These are phyloP conservation scores for Equus quagga DNA, from an alignment of 2,113 vertebrate genomes.

Conservation along the genomic window DNA sequence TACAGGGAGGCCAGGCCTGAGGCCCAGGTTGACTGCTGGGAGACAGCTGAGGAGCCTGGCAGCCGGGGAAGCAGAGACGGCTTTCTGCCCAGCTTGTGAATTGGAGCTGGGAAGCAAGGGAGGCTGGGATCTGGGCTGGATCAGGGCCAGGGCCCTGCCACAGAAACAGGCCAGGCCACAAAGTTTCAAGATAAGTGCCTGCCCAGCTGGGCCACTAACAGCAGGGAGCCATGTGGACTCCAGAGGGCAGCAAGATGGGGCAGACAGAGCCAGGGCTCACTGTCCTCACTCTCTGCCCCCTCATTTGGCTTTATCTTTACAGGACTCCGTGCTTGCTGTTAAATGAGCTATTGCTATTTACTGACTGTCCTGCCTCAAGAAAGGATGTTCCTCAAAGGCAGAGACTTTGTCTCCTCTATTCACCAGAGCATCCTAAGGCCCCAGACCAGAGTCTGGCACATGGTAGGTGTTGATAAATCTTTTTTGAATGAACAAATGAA, in stretches of 20 bases:
- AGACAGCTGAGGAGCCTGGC: neutral
- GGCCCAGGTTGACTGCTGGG: neutral
- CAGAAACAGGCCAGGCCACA: slow-evolving; percentile 69
- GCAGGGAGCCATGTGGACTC: neutral
- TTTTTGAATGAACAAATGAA: neutral
- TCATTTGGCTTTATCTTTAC: slow-evolving; percentile 22
- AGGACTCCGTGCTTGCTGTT: neutral
- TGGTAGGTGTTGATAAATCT: neutral
- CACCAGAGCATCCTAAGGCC: neutral
- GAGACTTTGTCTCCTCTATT: neutral
- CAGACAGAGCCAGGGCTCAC: neutral
- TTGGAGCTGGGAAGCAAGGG: neutral
- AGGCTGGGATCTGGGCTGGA: slow-evolving; percentile 18
- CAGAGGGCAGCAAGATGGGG: neutral
- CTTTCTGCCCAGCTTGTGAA: slow-evolving; percentile 28
- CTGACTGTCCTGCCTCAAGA: neutral
- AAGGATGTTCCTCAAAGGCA: neutral
- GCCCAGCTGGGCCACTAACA: slow-evolving; percentile 17
- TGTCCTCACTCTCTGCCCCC: neutral
- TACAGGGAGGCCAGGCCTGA: neutral
- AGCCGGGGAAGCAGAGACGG: neutral
- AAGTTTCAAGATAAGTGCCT: slow-evolving; percentile 66
- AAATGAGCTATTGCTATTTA: neutral
- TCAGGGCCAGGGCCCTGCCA: neutral
- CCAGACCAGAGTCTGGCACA: neutral